A percentile compares a stretch with the other conserved stretches of the same genome.
phyloP scores from a whole-genome alignment of 37 sponge, comb jelly and placozoan species.

The Trichoplax adhaerens region DNA sequence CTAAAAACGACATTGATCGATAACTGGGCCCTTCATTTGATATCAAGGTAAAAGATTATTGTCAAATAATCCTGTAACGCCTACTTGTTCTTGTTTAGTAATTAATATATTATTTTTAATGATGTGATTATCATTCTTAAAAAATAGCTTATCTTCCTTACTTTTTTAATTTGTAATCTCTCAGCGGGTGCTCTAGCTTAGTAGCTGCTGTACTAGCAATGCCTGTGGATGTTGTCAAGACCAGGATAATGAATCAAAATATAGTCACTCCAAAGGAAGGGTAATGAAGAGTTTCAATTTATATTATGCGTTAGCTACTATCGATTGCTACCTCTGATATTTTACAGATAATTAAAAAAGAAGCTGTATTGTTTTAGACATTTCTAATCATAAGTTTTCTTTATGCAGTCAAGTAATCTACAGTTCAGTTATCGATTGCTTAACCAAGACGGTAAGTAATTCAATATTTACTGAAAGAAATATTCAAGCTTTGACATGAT shows the following conservation, averaged over 20 bases:
- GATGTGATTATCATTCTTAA: too few species aligned
- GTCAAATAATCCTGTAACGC: too few species aligned
- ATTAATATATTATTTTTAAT: too few species aligned
- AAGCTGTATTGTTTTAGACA: neutral
- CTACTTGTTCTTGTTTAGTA: too few species aligned
- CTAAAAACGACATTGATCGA: slow-evolving; percentile 35
- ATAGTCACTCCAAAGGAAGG: too few species aligned
- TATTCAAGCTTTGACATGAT: neutral
- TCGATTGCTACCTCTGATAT: too few species aligned
- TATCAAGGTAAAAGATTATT: slow-evolving; percentile 32
- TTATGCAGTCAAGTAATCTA: slow-evolving; percentile 14
- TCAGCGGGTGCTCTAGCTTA: slow-evolving; percentile 36
- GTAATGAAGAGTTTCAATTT: too few species aligned
- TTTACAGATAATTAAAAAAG: slow-evolving; percentile 16
- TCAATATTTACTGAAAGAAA: neutral
- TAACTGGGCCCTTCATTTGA: slow-evolving; percentile 32
- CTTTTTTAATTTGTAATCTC: too few species aligned
- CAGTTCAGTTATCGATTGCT: slow-evolving; percentile 41
- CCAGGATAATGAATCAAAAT: slow-evolving; percentile 76
- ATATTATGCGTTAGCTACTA: too few species aligned
- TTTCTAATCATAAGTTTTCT: too few species aligned
- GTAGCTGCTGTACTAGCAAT: slow-evolving; percentile 46
- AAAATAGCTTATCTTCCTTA: too few species aligned
- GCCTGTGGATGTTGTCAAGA: slow-evolving; percentile 75
- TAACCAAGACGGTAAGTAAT: slow-evolving; percentile 35